Evolutionary conservation across 2,888 invertebrate species (phyloP), one percentile per base, ranked within the genome.

Genomic region (Pachycephus smyrnensis): DNA sequence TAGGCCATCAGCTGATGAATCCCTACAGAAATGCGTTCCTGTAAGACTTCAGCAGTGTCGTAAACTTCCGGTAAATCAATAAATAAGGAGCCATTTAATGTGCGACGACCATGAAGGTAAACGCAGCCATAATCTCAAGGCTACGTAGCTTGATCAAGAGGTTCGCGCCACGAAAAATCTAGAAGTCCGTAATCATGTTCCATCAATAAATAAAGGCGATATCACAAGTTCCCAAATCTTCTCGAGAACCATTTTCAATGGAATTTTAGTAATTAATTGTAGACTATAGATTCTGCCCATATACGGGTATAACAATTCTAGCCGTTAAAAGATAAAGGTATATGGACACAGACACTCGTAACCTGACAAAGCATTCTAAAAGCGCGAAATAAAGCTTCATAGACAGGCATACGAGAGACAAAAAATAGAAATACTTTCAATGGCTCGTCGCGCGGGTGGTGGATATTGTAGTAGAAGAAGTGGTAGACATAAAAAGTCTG

Each of bases 1-100:
- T 81, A 84, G 82, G 81, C 80, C 80, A 9, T 55, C 55, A 82
- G 76, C 77, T 69, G 76, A 80, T 80, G 84, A 84, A 85, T 80
- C 83, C 85, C 31, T 85, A 84, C 73, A 74, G 75, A 73, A 35
- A 37, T 74, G 69, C 37, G 81, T 81, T 82, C 81, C 84, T 85
- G 77, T 85, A 82, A 74, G 85, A 81, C 80, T 85, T 85, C 84
- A 33, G 76, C 75, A 37, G 69, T 73, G 77, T 76, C 75, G 71
- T 71, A 71, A 55, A 55, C 55, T 55, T 55, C 23, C 23, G 55
- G 55, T 55, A 55, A 55, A 55, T 55, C 55, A 55, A 55, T 55
- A 55, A 55, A 55, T 55, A 55, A 55, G 23, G 55, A 55, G 55
- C 23, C 23, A 15, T 55, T 55, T 55, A 23, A 55, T 55, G 55